Base-by-base conservation (phyloP, 92 coral and sea anemone genomes). In the Virgularia gustaviana region DNA sequence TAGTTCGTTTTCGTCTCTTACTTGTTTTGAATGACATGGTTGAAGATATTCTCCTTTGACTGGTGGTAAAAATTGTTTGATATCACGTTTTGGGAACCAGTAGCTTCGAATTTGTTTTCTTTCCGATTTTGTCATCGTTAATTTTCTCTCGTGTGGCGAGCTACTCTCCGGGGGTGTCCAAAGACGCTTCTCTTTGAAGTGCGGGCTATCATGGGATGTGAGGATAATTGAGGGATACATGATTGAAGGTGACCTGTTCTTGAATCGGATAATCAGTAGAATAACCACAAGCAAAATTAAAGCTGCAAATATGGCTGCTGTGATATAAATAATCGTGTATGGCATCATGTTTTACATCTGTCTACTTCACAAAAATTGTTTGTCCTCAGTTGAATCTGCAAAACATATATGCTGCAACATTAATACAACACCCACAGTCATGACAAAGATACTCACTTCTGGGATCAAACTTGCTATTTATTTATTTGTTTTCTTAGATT, bases 51-150 rank as follows among this genome's bases (percentile, higher is more conserved):
- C 75, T 9, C 75, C 75, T 23, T 34, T 32, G n/a, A 38, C 22
- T 16, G 60, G 60, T 12, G 61, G 18, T 29, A 68, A 36, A 29
- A 68, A 68, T 31, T 42, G 75, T 68, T 55, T 49, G 31, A 68
- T 49, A 19, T 68, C 75, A 68, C 61, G 60, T 34, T 68, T 68
- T 49, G 75, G 75, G 35, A 68, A 68, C 75, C 75, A 68, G 31
- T 68, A 68, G 24, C 75, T 68, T 68, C 75, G 53, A 2, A 39
- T 10, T 20, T 49, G 49, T 15, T 68, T 32, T 6, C 47, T 35
- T 11, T n/a, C n/a, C n/a, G n/a, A n/a, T n/a, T n/a, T n/a, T n/a
- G n/a, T n/a, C n/a, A n/a, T n/a, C n/a, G n/a, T n/a, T n/a, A n/a
- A n/a, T n/a, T n/a, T n/a, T n/a, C n/a, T n/a, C n/a, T n/a, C n/a